A percentile compares a stretch with the other conserved stretches of the same genome.
phyloP scores from a whole-genome alignment of 2,113 vertebrate species.

The Excalfactoria chinensis region DNA sequence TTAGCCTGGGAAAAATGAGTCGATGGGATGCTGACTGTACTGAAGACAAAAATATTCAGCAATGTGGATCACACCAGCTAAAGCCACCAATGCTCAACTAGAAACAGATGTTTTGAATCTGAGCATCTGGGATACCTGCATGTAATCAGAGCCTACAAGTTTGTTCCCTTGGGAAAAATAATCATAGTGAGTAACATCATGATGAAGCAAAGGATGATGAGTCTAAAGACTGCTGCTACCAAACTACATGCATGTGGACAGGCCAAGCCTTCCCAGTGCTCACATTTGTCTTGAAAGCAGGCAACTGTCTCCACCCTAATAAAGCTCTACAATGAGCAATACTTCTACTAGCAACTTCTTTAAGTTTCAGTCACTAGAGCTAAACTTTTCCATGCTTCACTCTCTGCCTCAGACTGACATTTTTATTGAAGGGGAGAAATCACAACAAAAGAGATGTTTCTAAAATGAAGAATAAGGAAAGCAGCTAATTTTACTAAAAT shows the following conservation, averaged over 20 bases:
- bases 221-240: background rate
- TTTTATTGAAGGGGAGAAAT: background rate
- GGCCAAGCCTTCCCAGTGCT: accelerated
- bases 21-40: background rate
- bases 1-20: background rate
- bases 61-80: background rate
- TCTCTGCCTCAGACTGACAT: background rate
- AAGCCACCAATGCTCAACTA: background rate
- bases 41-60: background rate
- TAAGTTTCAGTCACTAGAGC: background rate
- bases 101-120: background rate
- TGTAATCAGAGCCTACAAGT: background rate
- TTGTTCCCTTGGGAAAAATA: background rate
- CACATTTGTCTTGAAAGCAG: background rate
- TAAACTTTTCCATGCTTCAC: background rate
- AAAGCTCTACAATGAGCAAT: background rate
- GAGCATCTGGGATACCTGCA: background rate
- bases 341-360: background rate
- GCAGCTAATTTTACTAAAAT: background rate
- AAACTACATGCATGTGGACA: accelerated
- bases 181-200: background rate
- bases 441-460: background rate
- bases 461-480: background rate
- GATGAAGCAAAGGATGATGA: background rate
- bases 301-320: accelerated